phyloP scores from a whole-genome alignment of 2,888 invertebrate genomes.

The Serripes groenlandicus region DNA sequence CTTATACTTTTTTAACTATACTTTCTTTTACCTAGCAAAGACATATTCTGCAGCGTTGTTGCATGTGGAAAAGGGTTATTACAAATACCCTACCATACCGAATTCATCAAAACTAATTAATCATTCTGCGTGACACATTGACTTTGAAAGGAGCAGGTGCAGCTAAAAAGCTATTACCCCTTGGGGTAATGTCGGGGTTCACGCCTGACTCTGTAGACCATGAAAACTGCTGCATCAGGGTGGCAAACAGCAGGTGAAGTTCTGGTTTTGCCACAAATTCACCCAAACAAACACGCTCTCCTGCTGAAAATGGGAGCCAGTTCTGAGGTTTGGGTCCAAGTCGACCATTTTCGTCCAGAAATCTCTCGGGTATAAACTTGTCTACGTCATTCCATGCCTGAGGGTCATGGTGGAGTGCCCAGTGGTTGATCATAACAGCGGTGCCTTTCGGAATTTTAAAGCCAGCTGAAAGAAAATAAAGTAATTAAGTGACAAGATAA shows the following conservation, averaged over 20 bases:
- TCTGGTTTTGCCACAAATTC: conserved; percentile 78
- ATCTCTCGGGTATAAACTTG: conserved; percentile 77
- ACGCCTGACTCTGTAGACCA: neutral
- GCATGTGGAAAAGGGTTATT: too few species aligned
- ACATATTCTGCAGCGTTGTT: too few species aligned
- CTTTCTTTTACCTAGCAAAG: too few species aligned
- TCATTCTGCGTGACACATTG: neutral
- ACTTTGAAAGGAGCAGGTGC: neutral
- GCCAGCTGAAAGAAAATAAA: neutral
- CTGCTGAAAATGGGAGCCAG: conserved; percentile 67
- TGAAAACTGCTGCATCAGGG: neutral
- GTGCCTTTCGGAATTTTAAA: conserved; percentile 55
- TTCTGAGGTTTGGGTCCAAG: conserved; percentile 58
- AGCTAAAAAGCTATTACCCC: neutral
- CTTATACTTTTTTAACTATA: too few species aligned
- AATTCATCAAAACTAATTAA: too few species aligned
- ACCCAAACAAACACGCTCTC: conserved; percentile 60
- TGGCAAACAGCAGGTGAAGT: conserved; percentile 68
- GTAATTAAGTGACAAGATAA: too few species aligned
- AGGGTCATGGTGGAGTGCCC: conserved; percentile 75
- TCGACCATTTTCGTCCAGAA: conserved; percentile 69
- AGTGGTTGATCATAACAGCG: conserved; percentile 71
- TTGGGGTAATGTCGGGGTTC: neutral
- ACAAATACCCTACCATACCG: too few species aligned
- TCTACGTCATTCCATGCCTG: conserved; percentile 73